Conservation (phyloP, 2,113 vertebrate genomes). For the Melierax canorus region DNA sequence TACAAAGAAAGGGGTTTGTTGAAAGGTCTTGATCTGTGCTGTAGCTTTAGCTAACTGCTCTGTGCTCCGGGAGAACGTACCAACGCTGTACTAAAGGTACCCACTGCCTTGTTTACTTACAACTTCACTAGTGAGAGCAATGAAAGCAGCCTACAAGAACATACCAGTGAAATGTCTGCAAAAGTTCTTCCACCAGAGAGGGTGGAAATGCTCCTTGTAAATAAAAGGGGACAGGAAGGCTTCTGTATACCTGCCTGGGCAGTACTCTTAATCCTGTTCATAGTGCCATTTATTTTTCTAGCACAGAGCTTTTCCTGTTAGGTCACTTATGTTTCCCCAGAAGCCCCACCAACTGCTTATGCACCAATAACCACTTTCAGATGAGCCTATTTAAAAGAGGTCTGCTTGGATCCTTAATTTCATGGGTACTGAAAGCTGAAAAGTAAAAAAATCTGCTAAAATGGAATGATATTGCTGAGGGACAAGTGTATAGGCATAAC, state of each 20-base stretch:
- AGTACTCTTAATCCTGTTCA: not conserved
- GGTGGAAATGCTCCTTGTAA: not conserved
- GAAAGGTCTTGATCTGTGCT: not conserved
- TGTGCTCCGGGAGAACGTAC: not conserved
- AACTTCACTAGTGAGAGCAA: not conserved
- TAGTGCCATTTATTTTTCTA: not conserved
- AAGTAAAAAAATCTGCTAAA: not conserved
- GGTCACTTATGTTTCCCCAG: not conserved
- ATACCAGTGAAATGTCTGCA: not conserved
- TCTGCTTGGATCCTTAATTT: not conserved
- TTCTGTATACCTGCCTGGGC: not conserved
- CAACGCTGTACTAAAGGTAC: not conserved
- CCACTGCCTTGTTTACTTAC: not conserved
- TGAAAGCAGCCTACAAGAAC: not conserved
- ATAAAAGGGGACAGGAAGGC: not conserved
- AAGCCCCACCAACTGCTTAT: not conserved
- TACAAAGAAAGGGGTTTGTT: not conserved
- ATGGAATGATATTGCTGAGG: not conserved
- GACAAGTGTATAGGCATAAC: not conserved
- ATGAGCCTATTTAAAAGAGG: not conserved
- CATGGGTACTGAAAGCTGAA: not conserved
- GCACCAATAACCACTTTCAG: not conserved
- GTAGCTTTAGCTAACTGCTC: not conserved
- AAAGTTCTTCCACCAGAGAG: not conserved
- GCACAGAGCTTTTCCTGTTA: not conserved